Evolutionary conservation across 2,888 invertebrate species (phyloP), one percentile per base, ranked within the genome.

Genomic region (Helleia helle): DNA sequence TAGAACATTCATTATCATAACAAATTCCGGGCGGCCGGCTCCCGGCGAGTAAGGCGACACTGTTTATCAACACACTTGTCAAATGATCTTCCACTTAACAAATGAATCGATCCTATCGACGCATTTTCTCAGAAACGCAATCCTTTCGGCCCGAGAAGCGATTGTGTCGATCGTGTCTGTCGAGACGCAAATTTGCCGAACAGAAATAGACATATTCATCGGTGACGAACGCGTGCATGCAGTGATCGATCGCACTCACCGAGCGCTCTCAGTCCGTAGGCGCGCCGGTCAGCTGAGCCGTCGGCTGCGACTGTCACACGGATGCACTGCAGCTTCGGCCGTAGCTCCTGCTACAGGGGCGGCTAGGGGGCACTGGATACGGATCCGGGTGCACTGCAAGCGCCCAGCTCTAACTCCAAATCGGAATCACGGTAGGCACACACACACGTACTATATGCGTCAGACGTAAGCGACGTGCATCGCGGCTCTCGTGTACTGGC

Each of bases 401-500:
- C 60, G 50, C n/a, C n/a, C n/a, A n/a, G n/a, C 58, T 69, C 66
- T 68, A 62, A 65, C 65, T 54, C 51, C 49, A 50, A 50, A 60
- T 56, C 64, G 62, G 65, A 59, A 65, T 59, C 68, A 75, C 70
- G 71, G 61, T 69, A 65, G n/a, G 67, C 70, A 83, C 81, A 86
- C 87, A 87, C 72, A 87, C 87, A 73, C 86, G 85, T 71, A 83
- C 80, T 81, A 71, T 71, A 72, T 73, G 76, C 75, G 75, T 80
- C 72, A 79, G 68, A 69, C 72, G 71, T 57, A 70, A 72, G n/a
- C n/a, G n/a, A 72, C 64, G 62, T 74, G 71, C 75, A 81, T 79
- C 71, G 71, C 81, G 66, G 59, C 68, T 72, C 79, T 75, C 79
- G 74, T 75, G 80, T 80, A 68, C 72, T 71, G 54, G 48, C 76